Conservation (phyloP, 2,113 vertebrate species). For the Lethenteron camtschaticum region DNA sequence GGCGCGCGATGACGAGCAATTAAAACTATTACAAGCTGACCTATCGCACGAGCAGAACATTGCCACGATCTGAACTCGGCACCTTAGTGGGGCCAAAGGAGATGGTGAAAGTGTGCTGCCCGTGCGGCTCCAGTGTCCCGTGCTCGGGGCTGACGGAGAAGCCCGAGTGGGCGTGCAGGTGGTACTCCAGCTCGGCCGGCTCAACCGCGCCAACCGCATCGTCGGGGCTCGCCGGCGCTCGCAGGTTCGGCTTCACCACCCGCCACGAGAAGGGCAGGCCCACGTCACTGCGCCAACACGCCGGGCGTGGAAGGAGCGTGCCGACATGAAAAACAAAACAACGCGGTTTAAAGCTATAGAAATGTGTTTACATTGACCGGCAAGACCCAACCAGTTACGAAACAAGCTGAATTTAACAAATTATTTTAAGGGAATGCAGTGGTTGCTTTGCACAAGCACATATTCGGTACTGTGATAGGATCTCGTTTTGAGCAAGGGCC, state of each 20-base stretch:
- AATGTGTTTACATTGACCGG: neutral
- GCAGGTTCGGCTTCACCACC: conserved; percentile 43
- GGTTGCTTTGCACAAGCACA: neutral
- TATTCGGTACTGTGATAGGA: too few species aligned
- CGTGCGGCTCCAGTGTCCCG: conserved; percentile 31
- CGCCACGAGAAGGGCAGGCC: conserved; percentile 65
- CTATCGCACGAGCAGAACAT: neutral
- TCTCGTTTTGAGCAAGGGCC: too few species aligned
- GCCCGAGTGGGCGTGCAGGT: conserved; percentile 23
- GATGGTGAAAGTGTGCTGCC: conserved; percentile 39
- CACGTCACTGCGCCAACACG: conserved; percentile 27
- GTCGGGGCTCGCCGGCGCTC: conserved; percentile 18
- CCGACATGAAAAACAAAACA: neutral
- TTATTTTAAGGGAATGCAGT: neutral
- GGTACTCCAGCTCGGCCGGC: conserved; percentile 17
- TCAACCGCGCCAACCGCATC: conserved; percentile 7
- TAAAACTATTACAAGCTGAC: neutral
- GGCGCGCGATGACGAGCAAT: conserved; percentile 7
- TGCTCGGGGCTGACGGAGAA: conserved; percentile 37
- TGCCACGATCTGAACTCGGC: too few species aligned
- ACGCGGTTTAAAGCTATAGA: conserved; percentile 2
- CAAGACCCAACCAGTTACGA: too few species aligned
- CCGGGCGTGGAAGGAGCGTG: too few species aligned
- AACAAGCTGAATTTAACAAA: neutral
- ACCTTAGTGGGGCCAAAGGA: conserved; percentile 27